Conservation (phyloP, 2,888 invertebrate genomes). For the Ceriagrion tenellum region DNA sequence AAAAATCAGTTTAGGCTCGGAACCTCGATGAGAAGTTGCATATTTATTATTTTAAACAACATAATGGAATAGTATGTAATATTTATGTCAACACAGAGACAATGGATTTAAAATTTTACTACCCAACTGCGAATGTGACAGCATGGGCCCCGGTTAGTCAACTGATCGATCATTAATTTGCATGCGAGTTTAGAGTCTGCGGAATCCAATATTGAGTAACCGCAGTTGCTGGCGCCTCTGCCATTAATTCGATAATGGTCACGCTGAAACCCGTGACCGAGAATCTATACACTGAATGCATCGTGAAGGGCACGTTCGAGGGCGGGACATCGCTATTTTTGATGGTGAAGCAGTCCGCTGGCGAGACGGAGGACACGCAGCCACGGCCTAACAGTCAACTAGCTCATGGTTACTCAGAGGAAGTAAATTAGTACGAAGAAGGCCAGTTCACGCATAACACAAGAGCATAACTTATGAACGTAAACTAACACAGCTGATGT, state of each 20-base stretch:
- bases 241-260: slow-evolving; percentile 1
- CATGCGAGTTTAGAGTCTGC: neutral
- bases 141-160: neutral
- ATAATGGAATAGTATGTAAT: too few species aligned
- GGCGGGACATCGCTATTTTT: neutral
- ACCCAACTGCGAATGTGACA: neutral
- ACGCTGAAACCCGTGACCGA: neutral
- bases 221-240: neutral
- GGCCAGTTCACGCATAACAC: too few species aligned
- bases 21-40: too few species aligned
- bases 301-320: neutral
- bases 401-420: too few species aligned
- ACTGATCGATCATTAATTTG: neutral
- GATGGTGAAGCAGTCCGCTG: too few species aligned
- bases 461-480: too few species aligned
- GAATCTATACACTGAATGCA: neutral
- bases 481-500: too few species aligned
- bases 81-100: too few species aligned
- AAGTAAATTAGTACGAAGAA: too few species aligned
- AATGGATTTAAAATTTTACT: too few species aligned
- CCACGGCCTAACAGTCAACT: neutral
- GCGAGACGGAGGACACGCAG: neutral
- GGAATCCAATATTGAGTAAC: neutral
- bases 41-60: too few species aligned
- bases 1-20: too few species aligned